Evolutionary conservation across 2,113 vertebrate species (phyloP), one percentile per base, ranked within the genome.

Genomic region (Telmatochromis bifrenatus): DNA sequence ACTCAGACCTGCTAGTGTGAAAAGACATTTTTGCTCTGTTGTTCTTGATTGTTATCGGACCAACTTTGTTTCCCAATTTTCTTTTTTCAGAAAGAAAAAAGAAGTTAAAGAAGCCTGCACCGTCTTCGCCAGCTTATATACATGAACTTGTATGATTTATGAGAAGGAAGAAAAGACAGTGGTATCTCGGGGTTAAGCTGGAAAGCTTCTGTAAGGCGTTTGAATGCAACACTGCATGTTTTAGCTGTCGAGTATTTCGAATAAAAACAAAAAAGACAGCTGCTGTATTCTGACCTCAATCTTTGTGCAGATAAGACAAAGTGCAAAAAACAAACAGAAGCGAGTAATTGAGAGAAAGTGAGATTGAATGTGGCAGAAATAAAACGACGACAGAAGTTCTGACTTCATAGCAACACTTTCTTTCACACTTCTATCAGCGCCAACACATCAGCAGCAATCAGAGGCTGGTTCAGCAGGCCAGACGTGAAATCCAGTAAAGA

Each of bases 61-160:
- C 86, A 92, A 92, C 87, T 92, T 91, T 89, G 79, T 94, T 93
- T 88, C 88, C 73, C 83, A 91, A 91, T 92, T 86, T 88, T 88
- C 55, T 90, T 88, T 82, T 60, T 45, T n/a, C 28, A 58, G 53
- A 83, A 89, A 73, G 31, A 81, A 65, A 73, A 83, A 68, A 15
- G 7, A 84, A 81, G 80, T 85, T 37, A 2, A 19, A 85, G 23
- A 68, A 28, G 6, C 31, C 7, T 68, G 4, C 45, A 88, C 84
- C 54, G 79, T 56, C 79, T 86, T 90, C 58, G 53, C 33, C 28
- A 82, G 58, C 45, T 7, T 45, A 91, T 56, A 86, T 85, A 68
- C 60, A 21, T 89, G 35, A 90, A 90, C 91, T 92, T 47, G 33
- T 33, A 73, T 82, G 56, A 80, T 53, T 81, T 9, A 37, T 10